Evolutionary conservation across 2,797 vertebrate genomes (phyloP), one percentile per base, ranked within the genome.

Genomic region (Notolabrus celidotus): DNA sequence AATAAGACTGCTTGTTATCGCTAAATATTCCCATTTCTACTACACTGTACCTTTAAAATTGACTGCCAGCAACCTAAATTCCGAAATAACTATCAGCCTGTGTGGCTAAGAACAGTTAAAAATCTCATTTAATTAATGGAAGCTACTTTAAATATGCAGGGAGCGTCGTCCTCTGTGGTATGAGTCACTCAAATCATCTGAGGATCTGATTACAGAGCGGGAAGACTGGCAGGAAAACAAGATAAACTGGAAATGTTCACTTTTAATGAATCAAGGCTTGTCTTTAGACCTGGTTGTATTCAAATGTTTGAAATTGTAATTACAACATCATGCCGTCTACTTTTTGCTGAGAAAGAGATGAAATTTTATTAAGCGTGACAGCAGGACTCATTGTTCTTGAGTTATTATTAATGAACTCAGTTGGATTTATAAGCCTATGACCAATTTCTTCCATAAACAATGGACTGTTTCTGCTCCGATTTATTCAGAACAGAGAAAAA

Each of bases 371-470:
- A 56, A 46, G 29, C 4, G 15, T 42, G 38, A 20, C 3, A 2
- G 7, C n/a, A 20, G 15, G 23, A 57, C 58, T 58, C 14, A 20
- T 25, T 67, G 49, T 66, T 54, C 52, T 51, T 57, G 27, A 19
- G 25, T 58, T 31, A 29, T 42, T 41, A 74, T 67, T 0, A 52
- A 47, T 77, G 34, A 64, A 74, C 19, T 59, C 10, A 8, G 33
- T 25, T 8, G 42, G 49, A 72, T 76, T 71, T 31, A 36, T n/a
- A 67, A 38, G 2, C 49, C 31, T 2, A 15, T 54, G 67, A 71
- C 1, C 25, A 45, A 39, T 61, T 58, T 52, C 22, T 77, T 61
- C 70, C 74, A 38, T 58, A 50, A 80, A 74, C 34, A 71, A 11
- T 57, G 25, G 42, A 12, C 10, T 5, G 3, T 34, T 56, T 38